Base-by-base conservation (phyloP, 2,113 vertebrate species). In the Rhea pennata region DNA sequence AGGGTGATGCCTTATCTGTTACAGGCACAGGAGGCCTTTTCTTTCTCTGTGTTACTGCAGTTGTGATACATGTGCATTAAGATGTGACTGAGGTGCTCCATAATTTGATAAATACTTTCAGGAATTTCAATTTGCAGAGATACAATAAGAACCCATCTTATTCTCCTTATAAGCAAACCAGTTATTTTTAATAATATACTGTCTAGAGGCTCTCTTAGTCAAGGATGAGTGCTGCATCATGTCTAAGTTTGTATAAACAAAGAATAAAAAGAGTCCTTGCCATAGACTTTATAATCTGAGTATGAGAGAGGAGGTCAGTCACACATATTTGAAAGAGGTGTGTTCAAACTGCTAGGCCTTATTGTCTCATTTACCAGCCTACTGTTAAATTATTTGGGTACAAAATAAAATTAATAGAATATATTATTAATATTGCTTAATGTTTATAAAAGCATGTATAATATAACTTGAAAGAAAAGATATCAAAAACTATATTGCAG, bases 261-360 rank as follows among this genome's bases (percentile, higher is more conserved):
- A 70, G 50, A 69, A 69, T 53, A 79, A 69, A 72, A 40, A 50
- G 51, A 88, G 20, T 54, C 79, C 22, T 73, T 5, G 5, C 40
- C 1, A 2, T 44, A 50, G 40, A 53, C 33, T 70, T 86, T 54
- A 12, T 67, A n/a, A 40, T 78, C 39, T 79, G 33, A 79, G 85
- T 82, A 31, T 75, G 33, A 82, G 88, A n/a, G 40, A 39, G 65
- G 59, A 58, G 24, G 44, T 70, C 73, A 56, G 51, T 81, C 40
- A 33, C 22, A 33, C 8, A 0, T 7, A 5, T 33, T 15, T 66
- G 46, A 61, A 21, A 81, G 46, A 17, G 71, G 2, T 59, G 11
- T n/a, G 23, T 67, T 54, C 26, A 36, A 33, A 74, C 15, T 33
- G 19, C 42, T 51, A 46, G 31, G 14, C 23, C 0, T 0, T 3